phyloP scores from a whole-genome alignment of 2,888 invertebrate genomes.

The Embidobia sp. region DNA sequence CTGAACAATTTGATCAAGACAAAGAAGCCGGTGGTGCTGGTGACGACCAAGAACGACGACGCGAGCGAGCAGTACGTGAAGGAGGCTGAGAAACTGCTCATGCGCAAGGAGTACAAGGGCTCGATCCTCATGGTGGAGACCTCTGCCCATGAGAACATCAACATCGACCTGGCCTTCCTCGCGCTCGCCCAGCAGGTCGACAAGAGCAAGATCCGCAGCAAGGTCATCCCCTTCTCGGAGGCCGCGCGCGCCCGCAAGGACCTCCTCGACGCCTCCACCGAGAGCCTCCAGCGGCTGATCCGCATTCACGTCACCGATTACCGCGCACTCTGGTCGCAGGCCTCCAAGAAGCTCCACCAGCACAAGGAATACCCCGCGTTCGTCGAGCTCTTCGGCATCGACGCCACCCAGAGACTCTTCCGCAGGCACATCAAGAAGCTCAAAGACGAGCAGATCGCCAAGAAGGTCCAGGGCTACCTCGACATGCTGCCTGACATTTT shows the following conservation, averaged over 20 bases:
- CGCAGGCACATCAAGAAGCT: constrained; percentile 90
- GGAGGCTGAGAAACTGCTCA: constrained; percentile 94
- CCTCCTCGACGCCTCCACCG: constrained; percentile 93
- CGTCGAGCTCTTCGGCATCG: constrained; percentile 94
- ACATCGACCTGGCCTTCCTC: constrained; percentile 95
- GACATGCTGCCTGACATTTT: constrained; percentile 89
- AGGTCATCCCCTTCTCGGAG: constrained; percentile 89
- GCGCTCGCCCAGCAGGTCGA: constrained; percentile 96
- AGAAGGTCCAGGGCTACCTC: constrained; percentile 89
- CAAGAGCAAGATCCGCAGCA: constrained; percentile 90
- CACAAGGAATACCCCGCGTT: constrained; percentile 95
- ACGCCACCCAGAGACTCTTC: constrained; percentile 90
- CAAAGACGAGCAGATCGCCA: constrained; percentile 90
- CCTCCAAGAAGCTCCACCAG: constrained; percentile 91
- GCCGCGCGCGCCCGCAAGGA: constrained; percentile 93
- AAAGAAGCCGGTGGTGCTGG: constrained; percentile 97
- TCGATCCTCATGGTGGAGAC: constrained; percentile 95
- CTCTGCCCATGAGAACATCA: constrained; percentile 97
- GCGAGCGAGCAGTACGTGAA: constrained; percentile 92
- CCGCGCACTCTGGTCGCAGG: constrained; percentile 93
- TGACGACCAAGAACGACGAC: constrained; percentile 98
- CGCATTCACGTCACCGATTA: constrained; percentile 91
- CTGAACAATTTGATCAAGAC: constrained; percentile 93
- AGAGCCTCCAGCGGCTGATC: constrained; percentile 94
- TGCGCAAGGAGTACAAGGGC: constrained; percentile 95